These are phyloP conservation scores for Callopanchax toddi DNA, from an alignment of 2,113 vertebrate species.

Conservation along the genomic window DNA sequence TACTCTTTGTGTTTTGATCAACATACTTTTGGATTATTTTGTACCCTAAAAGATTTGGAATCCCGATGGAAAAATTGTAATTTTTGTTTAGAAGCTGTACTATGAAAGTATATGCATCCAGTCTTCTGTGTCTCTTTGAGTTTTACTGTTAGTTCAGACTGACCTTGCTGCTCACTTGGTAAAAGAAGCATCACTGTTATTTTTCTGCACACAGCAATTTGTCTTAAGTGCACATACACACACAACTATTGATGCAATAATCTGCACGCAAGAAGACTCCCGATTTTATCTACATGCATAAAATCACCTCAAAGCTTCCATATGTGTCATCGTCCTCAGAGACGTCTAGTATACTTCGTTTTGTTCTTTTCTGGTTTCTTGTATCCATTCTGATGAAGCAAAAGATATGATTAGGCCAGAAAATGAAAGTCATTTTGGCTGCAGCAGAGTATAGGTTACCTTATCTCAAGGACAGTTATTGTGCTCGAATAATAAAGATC, in stretches of 20 bases:
- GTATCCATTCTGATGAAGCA: neutral
- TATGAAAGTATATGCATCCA: neutral
- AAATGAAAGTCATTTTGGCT: neutral
- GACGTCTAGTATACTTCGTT: neutral
- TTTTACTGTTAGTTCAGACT: constrained; percentile 23
- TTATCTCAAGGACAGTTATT: neutral
- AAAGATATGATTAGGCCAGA: neutral
- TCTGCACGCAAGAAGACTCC: neutral
- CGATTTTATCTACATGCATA: neutral
- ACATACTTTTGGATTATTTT: no score
- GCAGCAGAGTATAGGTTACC: neutral
- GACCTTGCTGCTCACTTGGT: constrained; percentile 42
- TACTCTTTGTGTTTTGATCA: no score
- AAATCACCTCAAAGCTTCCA: neutral
- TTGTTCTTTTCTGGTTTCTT: neutral
- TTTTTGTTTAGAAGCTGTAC: neutral
- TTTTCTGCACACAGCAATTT: neutral
- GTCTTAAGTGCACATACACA: neutral
- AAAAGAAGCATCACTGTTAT: constrained; percentile 7
- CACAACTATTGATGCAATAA: neutral
- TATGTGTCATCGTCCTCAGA: neutral
- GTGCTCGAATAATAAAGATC: neutral
- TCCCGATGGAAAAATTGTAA: no score
- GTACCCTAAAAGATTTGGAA: no score
- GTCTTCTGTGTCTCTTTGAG: constrained; percentile 1